A percentile compares a stretch with the other conserved stretches of the same genome.
phyloP scores from a whole-genome alignment of 2,888 invertebrate genomes.

The Microctonus aethiopoides region DNA sequence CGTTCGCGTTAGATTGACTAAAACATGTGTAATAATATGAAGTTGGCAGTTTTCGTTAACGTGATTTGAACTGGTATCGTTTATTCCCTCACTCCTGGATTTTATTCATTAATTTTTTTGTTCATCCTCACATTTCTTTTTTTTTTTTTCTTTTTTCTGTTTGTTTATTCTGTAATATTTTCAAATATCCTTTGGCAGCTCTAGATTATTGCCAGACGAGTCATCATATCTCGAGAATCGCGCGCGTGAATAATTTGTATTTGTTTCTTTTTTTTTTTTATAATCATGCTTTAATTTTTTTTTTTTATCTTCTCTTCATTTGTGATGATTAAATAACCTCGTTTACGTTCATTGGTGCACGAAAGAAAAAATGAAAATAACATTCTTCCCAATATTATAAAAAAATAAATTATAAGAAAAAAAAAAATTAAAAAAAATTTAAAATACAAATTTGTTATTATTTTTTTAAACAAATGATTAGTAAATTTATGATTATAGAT shows the following conservation, averaged over 20 bases:
- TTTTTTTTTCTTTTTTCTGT: conserved; percentile 8
- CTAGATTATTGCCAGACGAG: conserved; percentile 6
- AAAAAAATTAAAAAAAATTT: neutral
- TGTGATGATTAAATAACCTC: neutral
- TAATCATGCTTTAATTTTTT: neutral
- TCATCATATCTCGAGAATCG: neutral
- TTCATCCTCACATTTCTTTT: conserved; percentile 2
- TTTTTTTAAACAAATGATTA: neutral
- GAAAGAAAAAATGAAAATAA: neutral
- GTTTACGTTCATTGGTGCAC: neutral
- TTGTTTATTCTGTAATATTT: neutral
- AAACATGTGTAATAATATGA: conserved; percentile 61
- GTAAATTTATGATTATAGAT: conserved; percentile 17
- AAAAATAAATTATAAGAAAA: neutral
- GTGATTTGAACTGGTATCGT: conserved; percentile 55
- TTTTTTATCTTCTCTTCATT: neutral
- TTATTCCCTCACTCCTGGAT: conserved; percentile 41
- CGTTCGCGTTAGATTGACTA: conserved; percentile 55
- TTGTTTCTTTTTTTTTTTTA: too few species aligned
- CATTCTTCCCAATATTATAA: neutral
- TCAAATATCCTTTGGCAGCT: conserved; percentile 6
- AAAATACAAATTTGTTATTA: neutral
- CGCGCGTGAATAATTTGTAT: neutral
- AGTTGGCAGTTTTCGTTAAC: conserved; percentile 64
- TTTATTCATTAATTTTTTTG: conserved; percentile 16